Percentiles rank a stretch among this genome's conserved stretches.
Conservation (phyloP, 2,113 vertebrate species). For the Tetrao urogallus region DNA sequence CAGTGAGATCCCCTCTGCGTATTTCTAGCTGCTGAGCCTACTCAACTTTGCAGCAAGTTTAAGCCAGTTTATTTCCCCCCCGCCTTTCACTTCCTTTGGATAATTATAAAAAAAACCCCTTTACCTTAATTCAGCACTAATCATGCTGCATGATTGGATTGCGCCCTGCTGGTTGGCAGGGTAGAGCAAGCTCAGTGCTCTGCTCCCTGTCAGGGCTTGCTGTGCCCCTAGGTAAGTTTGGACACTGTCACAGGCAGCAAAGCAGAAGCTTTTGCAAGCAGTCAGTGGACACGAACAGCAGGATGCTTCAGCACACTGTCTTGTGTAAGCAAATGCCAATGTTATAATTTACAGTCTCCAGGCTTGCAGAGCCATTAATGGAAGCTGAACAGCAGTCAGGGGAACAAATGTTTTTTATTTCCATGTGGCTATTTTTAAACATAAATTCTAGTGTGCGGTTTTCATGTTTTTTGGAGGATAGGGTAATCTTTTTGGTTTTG, state of each 20-base stretch:
- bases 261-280: neutral
- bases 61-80: neutral
- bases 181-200: neutral
- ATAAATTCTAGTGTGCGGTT: neutral
- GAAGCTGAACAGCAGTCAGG: conserved; percentile 36
- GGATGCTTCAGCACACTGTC: neutral
- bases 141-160: neutral
- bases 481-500: neutral
- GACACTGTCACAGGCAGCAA: neutral
- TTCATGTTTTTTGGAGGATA: conserved; percentile 33
- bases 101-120: neutral
- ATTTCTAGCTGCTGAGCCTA: neutral
- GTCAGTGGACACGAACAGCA: neutral
- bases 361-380: neutral
- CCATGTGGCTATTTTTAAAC: conserved; percentile 29
- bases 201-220: neutral
- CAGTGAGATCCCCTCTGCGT: neutral
- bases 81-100: neutral
- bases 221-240: neutral
- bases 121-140: neutral
- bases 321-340: conserved; percentile 44
- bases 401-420: conserved; percentile 44
- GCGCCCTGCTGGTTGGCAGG: neutral
- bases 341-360: conserved; percentile 24
- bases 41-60: neutral